Evolutionary conservation across 2,797 vertebrate genomes (phyloP).

Genomic region (Halcyon leucocephala): DNA sequence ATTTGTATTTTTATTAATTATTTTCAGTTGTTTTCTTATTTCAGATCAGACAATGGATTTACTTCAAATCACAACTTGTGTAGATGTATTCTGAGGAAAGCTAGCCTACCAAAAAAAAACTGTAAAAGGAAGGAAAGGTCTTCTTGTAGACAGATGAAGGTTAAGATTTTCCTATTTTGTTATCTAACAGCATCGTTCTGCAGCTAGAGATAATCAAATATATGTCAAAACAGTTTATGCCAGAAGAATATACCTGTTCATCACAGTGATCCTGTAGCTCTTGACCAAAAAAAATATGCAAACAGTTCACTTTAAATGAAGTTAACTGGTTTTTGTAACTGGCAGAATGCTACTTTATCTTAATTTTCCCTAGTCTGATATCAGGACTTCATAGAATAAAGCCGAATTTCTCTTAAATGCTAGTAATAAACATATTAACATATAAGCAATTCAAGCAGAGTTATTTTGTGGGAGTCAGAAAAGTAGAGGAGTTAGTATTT

Average conservation of each 20-base stretch:
- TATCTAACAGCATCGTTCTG: not conserved
- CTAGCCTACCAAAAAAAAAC: not conserved
- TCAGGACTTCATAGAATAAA: not conserved
- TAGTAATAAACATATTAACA: not conserved
- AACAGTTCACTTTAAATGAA: not conserved
- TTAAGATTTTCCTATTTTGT: not conserved
- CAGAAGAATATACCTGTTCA: not conserved
- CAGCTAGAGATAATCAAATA: not conserved
- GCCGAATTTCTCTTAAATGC: not conserved
- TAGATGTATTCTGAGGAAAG: not conserved
- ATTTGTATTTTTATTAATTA: not conserved
- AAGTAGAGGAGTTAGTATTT: conserved; percentile 14
- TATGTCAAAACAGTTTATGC: not conserved
- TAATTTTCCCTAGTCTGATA: not conserved
- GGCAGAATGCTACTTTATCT: not conserved
- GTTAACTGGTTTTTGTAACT: not conserved
- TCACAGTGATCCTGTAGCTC: not conserved
- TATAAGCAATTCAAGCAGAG: not conserved
- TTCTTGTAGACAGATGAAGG: not conserved
- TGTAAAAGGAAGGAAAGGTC: not conserved
- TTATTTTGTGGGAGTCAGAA: conserved; percentile 1
- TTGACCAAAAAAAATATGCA: not conserved
- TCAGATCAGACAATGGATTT: not conserved
- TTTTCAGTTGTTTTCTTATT: not conserved
- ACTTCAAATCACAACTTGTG: not conserved